Evolutionary conservation across 30 jellyfish, hydroid and myxozoan genomes (phyloP).

Genomic region (Euphysa ruthae): DNA sequence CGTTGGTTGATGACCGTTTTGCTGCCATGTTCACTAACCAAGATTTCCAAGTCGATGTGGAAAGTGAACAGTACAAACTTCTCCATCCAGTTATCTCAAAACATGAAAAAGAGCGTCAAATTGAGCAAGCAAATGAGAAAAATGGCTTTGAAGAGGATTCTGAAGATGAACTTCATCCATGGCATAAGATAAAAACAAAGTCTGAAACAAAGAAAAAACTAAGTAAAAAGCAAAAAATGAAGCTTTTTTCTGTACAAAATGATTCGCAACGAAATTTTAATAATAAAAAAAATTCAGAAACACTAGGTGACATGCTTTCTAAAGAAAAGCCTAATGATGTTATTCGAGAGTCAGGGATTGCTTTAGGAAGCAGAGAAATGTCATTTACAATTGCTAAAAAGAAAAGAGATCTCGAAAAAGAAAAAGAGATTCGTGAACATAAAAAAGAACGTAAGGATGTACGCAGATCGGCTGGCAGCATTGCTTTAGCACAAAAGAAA

Average conservation of each 20-base stretch:
- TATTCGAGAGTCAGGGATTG: conserved; percentile 50
- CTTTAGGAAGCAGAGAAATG: conserved; percentile 75
- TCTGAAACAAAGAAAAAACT: conserved; percentile 30
- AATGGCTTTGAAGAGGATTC: conserved; percentile 9
- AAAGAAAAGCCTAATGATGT: conserved; percentile 23
- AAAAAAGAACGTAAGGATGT: conserved; percentile 63
- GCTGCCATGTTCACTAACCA: conserved; percentile 76
- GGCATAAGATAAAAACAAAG: conserved; percentile 49
- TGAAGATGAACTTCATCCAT: conserved; percentile 42
- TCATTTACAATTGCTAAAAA: conserved; percentile 41
- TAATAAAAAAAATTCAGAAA: background rate
- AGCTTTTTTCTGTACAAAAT: conserved; percentile 45
- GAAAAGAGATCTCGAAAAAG: conserved; percentile 29
- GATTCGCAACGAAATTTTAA: background rate
- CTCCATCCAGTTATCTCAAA: conserved; percentile 96
- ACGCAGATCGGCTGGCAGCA: conserved; percentile 75
- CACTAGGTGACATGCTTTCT: conserved; percentile 59
- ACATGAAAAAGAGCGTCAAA: conserved; percentile 44
- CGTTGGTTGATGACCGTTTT: conserved; percentile 87
- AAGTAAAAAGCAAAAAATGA: conserved; percentile 18
- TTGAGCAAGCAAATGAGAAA: background rate
- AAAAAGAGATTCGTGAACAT: conserved; percentile 46
- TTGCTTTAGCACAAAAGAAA: conserved; percentile 23
- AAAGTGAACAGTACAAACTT: conserved; percentile 76
- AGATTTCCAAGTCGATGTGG: conserved; percentile 92